These are phyloP conservation scores for Pheosia tremula DNA, from an alignment of 2,888 invertebrate genomes.

Conservation along the genomic window DNA sequence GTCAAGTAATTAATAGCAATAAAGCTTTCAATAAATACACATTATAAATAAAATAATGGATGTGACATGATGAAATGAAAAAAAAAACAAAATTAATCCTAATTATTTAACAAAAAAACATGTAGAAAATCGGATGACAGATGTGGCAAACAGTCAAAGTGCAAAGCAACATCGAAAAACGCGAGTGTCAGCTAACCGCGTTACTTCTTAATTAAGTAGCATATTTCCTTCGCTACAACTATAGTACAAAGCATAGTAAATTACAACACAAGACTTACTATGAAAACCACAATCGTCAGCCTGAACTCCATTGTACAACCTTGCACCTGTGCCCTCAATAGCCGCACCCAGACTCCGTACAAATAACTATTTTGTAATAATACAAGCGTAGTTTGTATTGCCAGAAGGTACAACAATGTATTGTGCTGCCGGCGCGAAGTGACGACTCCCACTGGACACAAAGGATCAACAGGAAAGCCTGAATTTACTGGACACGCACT, in stretches of 20 bases:
- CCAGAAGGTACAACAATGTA: constrained; percentile 13
- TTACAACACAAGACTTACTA: constrained; percentile 53
- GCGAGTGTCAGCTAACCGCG: too few relatives aligned
- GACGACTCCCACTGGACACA: constrained; percentile 57
- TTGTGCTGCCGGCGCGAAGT: constrained; percentile 47
- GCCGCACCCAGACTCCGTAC: background rate
- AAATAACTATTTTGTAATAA: constrained; percentile 1
- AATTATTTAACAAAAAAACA: too few relatives aligned
- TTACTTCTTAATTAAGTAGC: too few relatives aligned
- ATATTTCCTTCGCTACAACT: too few relatives aligned
- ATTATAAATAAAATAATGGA: too few relatives aligned
- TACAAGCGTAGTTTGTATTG: background rate
- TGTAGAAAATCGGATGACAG: too few relatives aligned
- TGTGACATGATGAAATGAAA: too few relatives aligned
- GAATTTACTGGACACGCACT: constrained; percentile 60
- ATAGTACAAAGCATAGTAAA: background rate
- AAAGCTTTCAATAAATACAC: too few relatives aligned
- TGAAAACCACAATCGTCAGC: constrained; percentile 48
- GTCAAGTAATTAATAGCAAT: too few relatives aligned
- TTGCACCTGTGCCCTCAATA: constrained; percentile 5
- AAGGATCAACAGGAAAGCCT: constrained; percentile 66
- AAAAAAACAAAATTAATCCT: too few relatives aligned
- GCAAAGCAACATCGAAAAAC: too few relatives aligned
- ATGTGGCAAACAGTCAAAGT: too few relatives aligned
- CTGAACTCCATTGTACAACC: constrained; percentile 55